A percentile compares a stretch with the other conserved stretches of the same genome.
These are phyloP conservation scores for Stigmatopora nigra DNA, from an alignment of 2,113 vertebrate genomes.

Conservation along the genomic window DNA sequence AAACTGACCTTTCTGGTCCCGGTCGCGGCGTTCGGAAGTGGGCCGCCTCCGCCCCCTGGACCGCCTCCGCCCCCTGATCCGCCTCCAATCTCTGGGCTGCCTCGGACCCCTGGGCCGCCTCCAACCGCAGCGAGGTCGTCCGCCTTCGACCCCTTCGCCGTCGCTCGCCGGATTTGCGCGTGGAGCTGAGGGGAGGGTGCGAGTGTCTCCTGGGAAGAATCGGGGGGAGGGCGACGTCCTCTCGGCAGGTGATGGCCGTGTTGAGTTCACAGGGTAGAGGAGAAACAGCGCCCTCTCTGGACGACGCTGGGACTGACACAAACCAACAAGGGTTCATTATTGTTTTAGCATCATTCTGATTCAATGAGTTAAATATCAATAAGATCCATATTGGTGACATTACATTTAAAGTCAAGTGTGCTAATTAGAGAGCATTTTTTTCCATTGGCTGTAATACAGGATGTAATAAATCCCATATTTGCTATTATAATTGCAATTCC, in stretches of 20 bases:
- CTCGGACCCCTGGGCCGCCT: no score
- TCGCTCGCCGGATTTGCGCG: constrained; percentile 28
- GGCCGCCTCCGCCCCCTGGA: background rate
- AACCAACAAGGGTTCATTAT: background rate
- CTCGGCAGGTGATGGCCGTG: constrained; percentile 82
- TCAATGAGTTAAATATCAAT: background rate
- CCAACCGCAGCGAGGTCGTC: constrained; percentile 55
- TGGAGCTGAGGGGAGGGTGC: constrained; percentile 51
- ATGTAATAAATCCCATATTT: no score
- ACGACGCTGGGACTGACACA: constrained; percentile 19
- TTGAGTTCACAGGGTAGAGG: constrained; percentile 83
- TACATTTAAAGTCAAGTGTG: no score
- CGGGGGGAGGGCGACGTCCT: constrained; percentile 78
- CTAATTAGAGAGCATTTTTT: no score
- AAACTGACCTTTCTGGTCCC: constrained; percentile 26
- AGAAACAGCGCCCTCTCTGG: constrained; percentile 41
- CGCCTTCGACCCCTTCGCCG: constrained; percentile 73
- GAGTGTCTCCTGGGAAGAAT: constrained; percentile 66
- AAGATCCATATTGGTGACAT: no score
- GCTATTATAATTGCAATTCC: no score
- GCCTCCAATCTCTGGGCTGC: background rate
- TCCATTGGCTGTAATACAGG: no score
- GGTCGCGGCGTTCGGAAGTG: constrained; percentile 60
- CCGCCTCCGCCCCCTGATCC: no score
- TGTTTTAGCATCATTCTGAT: background rate